A percentile compares a stretch with the other conserved stretches of the same genome.
phyloP scores from a whole-genome alignment of 2,888 invertebrate species.

The Anthrax anthrax region DNA sequence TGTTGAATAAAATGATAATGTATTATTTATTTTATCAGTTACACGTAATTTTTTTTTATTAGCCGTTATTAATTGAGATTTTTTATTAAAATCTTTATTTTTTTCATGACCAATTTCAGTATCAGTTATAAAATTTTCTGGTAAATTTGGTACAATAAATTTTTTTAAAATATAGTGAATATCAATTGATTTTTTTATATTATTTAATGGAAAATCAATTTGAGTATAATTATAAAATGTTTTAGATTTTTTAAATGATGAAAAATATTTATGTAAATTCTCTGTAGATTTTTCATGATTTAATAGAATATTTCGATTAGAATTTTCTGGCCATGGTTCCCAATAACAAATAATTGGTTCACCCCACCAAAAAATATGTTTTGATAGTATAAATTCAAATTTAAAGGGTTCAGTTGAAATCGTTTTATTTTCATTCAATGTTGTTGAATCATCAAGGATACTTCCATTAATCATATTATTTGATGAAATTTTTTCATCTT shows the following conservation, averaged over 20 bases:
- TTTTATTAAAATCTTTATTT: neutral
- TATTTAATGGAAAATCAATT: neutral
- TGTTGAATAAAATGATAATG: no score
- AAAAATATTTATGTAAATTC: no score
- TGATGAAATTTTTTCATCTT: no score
- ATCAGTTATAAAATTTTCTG: neutral
- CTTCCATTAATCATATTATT: no score
- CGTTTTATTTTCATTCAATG: no score
- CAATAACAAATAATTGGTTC: constrained; percentile 1
- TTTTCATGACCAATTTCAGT: neutral
- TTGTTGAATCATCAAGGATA: no score
- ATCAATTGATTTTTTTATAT: neutral
- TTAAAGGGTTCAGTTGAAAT: neutral
- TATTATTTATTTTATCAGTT: no score
- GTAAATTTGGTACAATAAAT: neutral
- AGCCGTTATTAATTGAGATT: neutral
- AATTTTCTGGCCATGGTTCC: constrained; percentile 3
- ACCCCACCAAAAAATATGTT: neutral
- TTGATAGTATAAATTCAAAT: neutral
- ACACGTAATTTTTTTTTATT: no score
- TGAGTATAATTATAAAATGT: neutral
- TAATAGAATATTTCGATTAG: neutral
- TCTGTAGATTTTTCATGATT: neutral
- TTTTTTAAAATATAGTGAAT: neutral
- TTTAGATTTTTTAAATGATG: no score